phyloP scores from a whole-genome alignment of 2,888 invertebrate species.

The Tupiocoris notatus region DNA sequence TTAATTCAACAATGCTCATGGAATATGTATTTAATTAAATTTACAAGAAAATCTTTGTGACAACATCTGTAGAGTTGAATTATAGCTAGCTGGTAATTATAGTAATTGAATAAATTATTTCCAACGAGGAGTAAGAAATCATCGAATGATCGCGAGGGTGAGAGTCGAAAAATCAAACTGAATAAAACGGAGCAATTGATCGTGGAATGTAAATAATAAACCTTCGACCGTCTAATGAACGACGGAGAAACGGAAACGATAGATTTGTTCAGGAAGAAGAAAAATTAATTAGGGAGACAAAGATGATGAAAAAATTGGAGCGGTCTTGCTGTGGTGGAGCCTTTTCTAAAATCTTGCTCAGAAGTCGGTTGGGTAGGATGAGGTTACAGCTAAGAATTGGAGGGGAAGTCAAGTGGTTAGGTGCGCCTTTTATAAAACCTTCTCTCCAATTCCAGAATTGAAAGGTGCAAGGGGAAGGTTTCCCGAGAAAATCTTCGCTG shows the following conservation, averaged over 20 bases:
- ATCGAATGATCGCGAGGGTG: too few relatives aligned
- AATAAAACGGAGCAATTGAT: conserved; percentile 17
- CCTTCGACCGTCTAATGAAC: background rate
- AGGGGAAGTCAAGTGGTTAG: conserved; percentile 21
- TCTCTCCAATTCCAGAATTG: background rate
- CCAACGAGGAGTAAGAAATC: too few relatives aligned
- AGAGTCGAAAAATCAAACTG: too few relatives aligned
- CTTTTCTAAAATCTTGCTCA: too few relatives aligned
- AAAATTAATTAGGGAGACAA: background rate
- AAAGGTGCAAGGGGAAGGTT: background rate
- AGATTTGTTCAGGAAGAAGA: background rate
- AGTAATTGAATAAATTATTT: too few relatives aligned
- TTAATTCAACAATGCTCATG: too few relatives aligned
- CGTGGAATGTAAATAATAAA: conserved; percentile 4
- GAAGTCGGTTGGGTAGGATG: background rate
- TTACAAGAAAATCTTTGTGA: too few relatives aligned
- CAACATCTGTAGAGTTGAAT: too few relatives aligned
- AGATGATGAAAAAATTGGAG: background rate
- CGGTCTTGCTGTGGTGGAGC: background rate
- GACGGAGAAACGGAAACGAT: background rate
- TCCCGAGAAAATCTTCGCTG: background rate
- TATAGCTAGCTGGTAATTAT: too few relatives aligned
- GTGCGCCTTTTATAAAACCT: background rate
- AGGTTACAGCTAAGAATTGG: conserved; percentile 4
- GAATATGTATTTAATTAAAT: too few relatives aligned